Conservation (phyloP, 1,140 invertebrate genomes). For the Drosophila repleta region DNA sequence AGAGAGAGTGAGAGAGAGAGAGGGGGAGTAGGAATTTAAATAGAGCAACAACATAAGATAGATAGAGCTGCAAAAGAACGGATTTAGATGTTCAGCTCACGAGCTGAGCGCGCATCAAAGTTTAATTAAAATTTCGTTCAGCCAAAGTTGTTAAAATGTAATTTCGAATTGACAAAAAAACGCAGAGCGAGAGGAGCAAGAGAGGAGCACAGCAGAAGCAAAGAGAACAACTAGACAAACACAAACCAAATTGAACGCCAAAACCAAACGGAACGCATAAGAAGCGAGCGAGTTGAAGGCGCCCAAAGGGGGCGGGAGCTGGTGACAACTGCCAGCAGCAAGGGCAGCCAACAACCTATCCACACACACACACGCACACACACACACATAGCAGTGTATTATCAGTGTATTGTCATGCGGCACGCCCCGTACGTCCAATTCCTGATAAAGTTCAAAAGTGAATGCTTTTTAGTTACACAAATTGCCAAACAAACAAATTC, state of each 20-base stretch:
- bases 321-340: slow-evolving; percentile 43
- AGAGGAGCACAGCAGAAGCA: background rate
- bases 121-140: slow-evolving; percentile 66
- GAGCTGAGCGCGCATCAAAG: slow-evolving; percentile 52
- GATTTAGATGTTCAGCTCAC: background rate
- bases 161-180: slow-evolving; percentile 63
- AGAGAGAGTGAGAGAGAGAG: too few relatives aligned
- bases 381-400: slow-evolving; percentile 43
- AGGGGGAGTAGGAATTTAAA: slow-evolving; percentile 1
- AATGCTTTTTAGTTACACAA: slow-evolving; percentile 79
- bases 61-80: background rate
- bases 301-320: background rate
- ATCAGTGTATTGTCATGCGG: slow-evolving; percentile 46
- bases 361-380: slow-evolving; percentile 36
- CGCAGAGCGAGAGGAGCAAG: background rate
- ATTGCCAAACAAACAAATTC: slow-evolving; percentile 77
- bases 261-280: slow-evolving; percentile 46
- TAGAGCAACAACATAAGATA: background rate
- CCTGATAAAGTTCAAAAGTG: slow-evolving; percentile 77
- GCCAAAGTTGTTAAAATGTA: slow-evolving; percentile 63
- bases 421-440: slow-evolving; percentile 38
- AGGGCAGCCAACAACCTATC: slow-evolving; percentile 47
- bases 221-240: slow-evolving; percentile 33
- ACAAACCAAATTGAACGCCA: slow-evolving; percentile 45
- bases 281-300: slow-evolving; percentile 10